These are phyloP conservation scores for Drosophila multiciliata DNA, from an alignment of 2,888 invertebrate genomes.

Conservation along the genomic window DNA sequence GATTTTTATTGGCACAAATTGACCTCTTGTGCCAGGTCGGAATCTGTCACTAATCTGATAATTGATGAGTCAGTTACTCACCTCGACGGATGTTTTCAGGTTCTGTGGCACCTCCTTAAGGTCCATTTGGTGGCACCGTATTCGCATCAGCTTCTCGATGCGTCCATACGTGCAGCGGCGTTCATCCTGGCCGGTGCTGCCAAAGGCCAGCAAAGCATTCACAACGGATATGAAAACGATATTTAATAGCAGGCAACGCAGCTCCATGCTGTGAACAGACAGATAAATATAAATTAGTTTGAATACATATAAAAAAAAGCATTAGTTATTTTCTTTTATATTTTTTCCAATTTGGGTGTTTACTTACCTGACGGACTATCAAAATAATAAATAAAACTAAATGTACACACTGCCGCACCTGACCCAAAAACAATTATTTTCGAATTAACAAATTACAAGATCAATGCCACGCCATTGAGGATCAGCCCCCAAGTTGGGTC, in stretches of 20 bases:
- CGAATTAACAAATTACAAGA: slow-evolving; percentile 79
- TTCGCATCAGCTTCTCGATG: slow-evolving; percentile 80
- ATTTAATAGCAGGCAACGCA: slow-evolving; percentile 70
- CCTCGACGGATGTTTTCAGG: slow-evolving; percentile 83
- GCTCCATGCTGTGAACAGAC: slow-evolving; percentile 68
- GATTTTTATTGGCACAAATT: slow-evolving; percentile 67
- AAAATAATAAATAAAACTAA: slow-evolving; percentile 65
- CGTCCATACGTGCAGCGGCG: slow-evolving; percentile 81
- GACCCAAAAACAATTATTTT: slow-evolving; percentile 63
- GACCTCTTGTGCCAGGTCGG: slow-evolving; percentile 41
- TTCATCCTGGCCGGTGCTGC: slow-evolving; percentile 74
- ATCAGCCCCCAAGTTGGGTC: slow-evolving; percentile 35
- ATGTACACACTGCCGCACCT: slow-evolving; percentile 35
- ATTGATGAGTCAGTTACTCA: slow-evolving; percentile 60
- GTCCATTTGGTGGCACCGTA: slow-evolving; percentile 83
- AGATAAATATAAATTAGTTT: slow-evolving; percentile 10
- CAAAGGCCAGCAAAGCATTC: slow-evolving; percentile 77
- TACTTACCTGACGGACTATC: slow-evolving; percentile 43
- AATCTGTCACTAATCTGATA: slow-evolving; percentile 7
- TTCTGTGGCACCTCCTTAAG: slow-evolving; percentile 84
- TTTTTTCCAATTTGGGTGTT: slow-evolving; percentile 50
- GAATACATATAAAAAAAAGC: background rate
- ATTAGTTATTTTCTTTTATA: slow-evolving; percentile 32
- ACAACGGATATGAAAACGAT: slow-evolving; percentile 60
- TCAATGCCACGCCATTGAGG: slow-evolving; percentile 70